These are phyloP conservation scores for Sinotaia quadrata DNA, from an alignment of 2,888 invertebrate species.

Conservation along the genomic window DNA sequence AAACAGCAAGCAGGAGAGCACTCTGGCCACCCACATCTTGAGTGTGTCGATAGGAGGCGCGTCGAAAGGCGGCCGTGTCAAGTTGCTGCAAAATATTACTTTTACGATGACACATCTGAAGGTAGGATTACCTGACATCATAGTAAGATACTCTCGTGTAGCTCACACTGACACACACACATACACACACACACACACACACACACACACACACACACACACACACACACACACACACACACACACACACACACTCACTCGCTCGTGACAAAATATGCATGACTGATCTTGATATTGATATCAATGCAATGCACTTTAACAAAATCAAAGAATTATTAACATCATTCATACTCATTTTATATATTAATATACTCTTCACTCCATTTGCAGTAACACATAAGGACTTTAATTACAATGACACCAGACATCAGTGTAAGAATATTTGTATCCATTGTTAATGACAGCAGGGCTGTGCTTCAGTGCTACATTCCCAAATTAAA, in stretches of 20 bases:
- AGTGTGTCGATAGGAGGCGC: slow-evolving; percentile 50
- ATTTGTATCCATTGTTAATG: too few species aligned
- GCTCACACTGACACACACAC: not conserved
- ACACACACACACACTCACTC: slow-evolving; percentile 1
- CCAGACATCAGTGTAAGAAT: too few species aligned
- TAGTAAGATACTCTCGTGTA: not conserved
- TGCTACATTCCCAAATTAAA: too few species aligned
- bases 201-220: slow-evolving; percentile 11
- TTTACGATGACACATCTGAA: slow-evolving; percentile 56
- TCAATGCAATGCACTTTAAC: not conserved
- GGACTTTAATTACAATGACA: too few species aligned
- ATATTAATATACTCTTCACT: too few species aligned
- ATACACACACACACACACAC: slow-evolving; percentile 15
- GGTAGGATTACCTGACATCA: slow-evolving; percentile 37
- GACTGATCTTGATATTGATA: not conserved
- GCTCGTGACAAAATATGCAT: not conserved
- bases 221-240: slow-evolving; percentile 10
- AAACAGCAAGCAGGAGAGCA: slow-evolving; percentile 23
- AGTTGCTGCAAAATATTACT: slow-evolving; percentile 46
- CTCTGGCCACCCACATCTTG: slow-evolving; percentile 51
- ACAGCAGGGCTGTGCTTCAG: too few species aligned
- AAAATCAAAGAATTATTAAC: too few species aligned
- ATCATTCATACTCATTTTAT: too few species aligned
- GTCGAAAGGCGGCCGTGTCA: slow-evolving; percentile 19
- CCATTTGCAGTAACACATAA: too few species aligned